These are phyloP conservation scores for Dasypogon diadema DNA, from an alignment of 2,888 invertebrate species.

Conservation along the genomic window DNA sequence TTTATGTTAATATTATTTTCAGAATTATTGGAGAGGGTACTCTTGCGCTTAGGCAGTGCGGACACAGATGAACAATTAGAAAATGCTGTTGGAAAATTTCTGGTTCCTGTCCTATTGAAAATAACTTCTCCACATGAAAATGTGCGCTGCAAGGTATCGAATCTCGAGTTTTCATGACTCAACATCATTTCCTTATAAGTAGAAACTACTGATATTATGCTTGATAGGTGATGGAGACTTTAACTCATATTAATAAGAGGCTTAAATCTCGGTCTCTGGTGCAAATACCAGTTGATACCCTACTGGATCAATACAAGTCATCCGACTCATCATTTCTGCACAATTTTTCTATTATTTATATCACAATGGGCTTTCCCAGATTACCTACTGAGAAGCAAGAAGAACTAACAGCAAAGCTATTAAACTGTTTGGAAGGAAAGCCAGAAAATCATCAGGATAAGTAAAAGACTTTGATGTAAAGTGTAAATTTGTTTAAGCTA, in stretches of 20 bases:
- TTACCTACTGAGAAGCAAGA: constrained; percentile 81
- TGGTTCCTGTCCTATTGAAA: constrained; percentile 91
- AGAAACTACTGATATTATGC: constrained; percentile 16
- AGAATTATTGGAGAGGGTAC: constrained; percentile 91
- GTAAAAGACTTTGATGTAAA: constrained; percentile 61
- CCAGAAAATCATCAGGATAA: constrained; percentile 87
- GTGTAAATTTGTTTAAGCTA: constrained; percentile 25
- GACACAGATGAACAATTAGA: constrained; percentile 92
- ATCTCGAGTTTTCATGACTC: too few species aligned
- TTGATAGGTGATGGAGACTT: constrained; percentile 86
- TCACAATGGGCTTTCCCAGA: constrained; percentile 91
- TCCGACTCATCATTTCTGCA: constrained; percentile 80
- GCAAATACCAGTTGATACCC: constrained; percentile 86
- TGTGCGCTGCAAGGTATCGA: constrained; percentile 77
- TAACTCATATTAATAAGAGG: constrained; percentile 92
- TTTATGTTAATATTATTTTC: constrained; percentile 57
- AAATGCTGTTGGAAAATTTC: constrained; percentile 80
- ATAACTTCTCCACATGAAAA: constrained; percentile 88
- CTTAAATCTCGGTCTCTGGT: constrained; percentile 86
- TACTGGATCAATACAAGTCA: constrained; percentile 84
- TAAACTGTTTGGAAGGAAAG: constrained; percentile 83
- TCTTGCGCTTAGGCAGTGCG: constrained; percentile 87
- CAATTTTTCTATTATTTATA: constrained; percentile 95
- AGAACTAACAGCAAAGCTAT: constrained; percentile 78
- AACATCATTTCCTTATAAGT: too few species aligned